Conservation (phyloP, 2,888 invertebrate species). For the Disparrhopalites patrizii region DNA sequence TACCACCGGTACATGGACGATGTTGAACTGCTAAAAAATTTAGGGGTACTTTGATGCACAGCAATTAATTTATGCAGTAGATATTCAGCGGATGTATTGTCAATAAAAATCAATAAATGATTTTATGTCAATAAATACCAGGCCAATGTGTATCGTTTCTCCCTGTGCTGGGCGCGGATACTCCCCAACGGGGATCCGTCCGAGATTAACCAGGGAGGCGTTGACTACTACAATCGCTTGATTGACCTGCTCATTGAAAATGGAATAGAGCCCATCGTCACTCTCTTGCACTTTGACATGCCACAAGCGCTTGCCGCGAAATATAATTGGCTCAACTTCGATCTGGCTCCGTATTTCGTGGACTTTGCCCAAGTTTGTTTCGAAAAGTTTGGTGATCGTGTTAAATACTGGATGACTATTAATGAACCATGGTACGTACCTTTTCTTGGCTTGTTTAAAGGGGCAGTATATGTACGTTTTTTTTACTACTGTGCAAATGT, state of each 20-base stretch:
- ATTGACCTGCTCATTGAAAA: conserved; percentile 64
- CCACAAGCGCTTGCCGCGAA: conserved; percentile 53
- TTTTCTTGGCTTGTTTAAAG: neutral
- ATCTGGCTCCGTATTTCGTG: conserved; percentile 25
- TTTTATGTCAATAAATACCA: no score
- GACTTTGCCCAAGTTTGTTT: conserved; percentile 31
- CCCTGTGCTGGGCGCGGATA: conserved; percentile 54
- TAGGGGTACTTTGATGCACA: conserved; percentile 52
- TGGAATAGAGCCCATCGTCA: conserved; percentile 56
- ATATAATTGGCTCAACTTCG: conserved; percentile 38
- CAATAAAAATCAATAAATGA: neutral
- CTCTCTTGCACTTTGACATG: conserved; percentile 56
- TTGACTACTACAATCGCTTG: conserved; percentile 71
- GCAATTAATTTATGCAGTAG: no score
- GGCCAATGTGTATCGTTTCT: conserved; percentile 50
- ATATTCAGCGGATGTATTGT: neutral
- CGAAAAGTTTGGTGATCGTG: conserved; percentile 38
- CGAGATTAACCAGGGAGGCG: conserved; percentile 62
- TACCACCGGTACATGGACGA: conserved; percentile 54
- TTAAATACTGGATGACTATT: conserved; percentile 33
- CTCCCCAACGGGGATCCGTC: conserved; percentile 50
- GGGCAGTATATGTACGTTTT: neutral
- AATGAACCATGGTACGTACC: conserved; percentile 58
- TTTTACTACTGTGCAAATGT: neutral
- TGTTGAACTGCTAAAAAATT: conserved; percentile 51